These are phyloP conservation scores for Erythrocebus patas DNA, from an alignment of 2,113 vertebrate species.

Conservation along the genomic window DNA sequence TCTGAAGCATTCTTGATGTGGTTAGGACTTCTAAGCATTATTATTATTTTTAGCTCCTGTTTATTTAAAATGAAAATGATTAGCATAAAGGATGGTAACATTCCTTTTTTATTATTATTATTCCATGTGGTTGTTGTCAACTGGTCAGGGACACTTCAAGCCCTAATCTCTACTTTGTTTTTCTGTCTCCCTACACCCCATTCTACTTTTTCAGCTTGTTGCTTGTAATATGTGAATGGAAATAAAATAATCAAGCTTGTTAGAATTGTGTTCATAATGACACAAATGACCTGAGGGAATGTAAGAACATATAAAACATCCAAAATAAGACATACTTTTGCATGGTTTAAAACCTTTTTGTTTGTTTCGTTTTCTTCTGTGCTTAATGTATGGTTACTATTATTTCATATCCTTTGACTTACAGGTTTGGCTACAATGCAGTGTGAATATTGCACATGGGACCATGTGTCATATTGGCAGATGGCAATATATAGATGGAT, in stretches of 20 bases:
- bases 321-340: not conserved
- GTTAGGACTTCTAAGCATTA: not conserved
- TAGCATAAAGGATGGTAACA: not conserved
- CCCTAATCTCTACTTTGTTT: not conserved
- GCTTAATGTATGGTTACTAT: not conserved
- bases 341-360: not conserved
- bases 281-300: not conserved
- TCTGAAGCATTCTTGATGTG: not conserved
- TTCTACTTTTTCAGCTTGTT: not conserved
- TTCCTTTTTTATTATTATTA: not conserved
- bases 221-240: not conserved
- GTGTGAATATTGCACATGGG: not conserved
- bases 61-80: not conserved
- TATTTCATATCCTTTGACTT: not conserved
- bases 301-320: not conserved
- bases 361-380: not conserved
- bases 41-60: not conserved
- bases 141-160: not conserved
- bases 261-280: not conserved
- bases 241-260: not conserved
- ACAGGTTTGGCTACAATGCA: not conserved
- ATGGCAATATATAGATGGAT: not conserved
- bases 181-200: not conserved
- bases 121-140: not conserved
- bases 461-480: not conserved